phyloP scores from a whole-genome alignment of 1,140 invertebrate species.

The Dolichoris vasculosae region DNA sequence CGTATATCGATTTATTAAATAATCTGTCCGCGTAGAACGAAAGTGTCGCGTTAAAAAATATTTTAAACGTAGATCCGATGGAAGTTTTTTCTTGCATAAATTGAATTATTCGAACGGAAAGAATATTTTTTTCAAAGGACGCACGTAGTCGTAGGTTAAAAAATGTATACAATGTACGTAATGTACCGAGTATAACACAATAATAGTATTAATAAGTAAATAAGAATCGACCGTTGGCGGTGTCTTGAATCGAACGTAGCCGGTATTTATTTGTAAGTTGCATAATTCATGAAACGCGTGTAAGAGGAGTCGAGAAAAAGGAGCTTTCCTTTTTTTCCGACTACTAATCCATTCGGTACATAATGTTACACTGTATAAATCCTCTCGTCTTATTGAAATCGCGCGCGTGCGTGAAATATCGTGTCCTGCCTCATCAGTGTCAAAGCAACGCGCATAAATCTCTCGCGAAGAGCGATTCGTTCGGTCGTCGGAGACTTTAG shows the following conservation, averaged over 20 bases:
- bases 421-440: neutral
- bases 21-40: neutral
- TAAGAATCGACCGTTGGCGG: neutral
- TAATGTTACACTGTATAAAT: conserved; percentile 10
- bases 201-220: neutral
- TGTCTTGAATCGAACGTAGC: too few species aligned
- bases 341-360: neutral
- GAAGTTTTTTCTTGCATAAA: neutral
- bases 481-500: neutral
- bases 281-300: conserved; percentile 41
- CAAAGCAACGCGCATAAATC: neutral
- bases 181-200: neutral
- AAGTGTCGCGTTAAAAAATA: neutral
- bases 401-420: neutral
- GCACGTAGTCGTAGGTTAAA: neutral
- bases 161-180: neutral
- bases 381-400: conserved; percentile 45
- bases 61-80: neutral
- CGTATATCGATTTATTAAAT: neutral
- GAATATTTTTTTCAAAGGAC: too few species aligned
- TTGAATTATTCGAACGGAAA: too few species aligned
- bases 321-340: too few species aligned
- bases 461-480: neutral
- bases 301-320: neutral
- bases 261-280: conserved; percentile 3